A percentile compares a stretch with the other conserved stretches of the same genome.
Conservation (phyloP, 2,888 invertebrate genomes). For the Orthonevra nobilis region DNA sequence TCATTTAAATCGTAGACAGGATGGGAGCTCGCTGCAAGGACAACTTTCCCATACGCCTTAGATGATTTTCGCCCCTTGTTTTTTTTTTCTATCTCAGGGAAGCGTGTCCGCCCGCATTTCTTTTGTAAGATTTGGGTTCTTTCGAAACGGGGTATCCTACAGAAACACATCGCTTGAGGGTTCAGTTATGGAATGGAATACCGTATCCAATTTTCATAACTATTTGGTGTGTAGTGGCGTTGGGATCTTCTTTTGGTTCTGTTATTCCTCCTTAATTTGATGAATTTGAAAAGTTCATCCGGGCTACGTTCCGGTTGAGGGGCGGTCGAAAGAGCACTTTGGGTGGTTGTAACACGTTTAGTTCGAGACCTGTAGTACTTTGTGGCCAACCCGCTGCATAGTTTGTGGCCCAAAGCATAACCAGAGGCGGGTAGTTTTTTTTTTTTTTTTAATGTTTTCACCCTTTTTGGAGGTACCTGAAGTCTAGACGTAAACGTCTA, state of each 20-base stretch:
- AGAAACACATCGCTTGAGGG: constrained; percentile 15
- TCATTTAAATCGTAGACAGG: constrained; percentile 32
- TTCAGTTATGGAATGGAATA: neutral
- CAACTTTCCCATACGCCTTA: constrained; percentile 27
- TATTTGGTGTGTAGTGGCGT: constrained; percentile 22
- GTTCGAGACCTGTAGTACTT: constrained; percentile 35
- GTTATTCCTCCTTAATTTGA: constrained; percentile 57
- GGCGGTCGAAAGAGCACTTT: constrained; percentile 27
- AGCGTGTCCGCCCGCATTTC: constrained; percentile 15
- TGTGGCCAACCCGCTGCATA: constrained; percentile 44
- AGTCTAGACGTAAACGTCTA: constrained; percentile 61
- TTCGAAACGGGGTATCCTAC: constrained; percentile 14
- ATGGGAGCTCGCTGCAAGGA: neutral
- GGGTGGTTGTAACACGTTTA: neutral
- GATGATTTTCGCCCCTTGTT: constrained; percentile 22
- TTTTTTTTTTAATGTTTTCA: constrained; percentile 3
- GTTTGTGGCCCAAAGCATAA: constrained; percentile 30
- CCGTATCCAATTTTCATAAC: constrained; percentile 62
- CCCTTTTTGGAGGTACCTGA: constrained; percentile 13
- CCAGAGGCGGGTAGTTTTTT: too few relatives aligned
- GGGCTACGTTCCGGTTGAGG: constrained; percentile 26
- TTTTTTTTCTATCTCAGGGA: too few relatives aligned
- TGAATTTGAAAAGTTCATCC: constrained; percentile 60
- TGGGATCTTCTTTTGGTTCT: constrained; percentile 25
- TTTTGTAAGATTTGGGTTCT: constrained; percentile 4